These are phyloP conservation scores for Drosophila mayaguana DNA, from an alignment of 2,888 invertebrate genomes.

Conservation along the genomic window DNA sequence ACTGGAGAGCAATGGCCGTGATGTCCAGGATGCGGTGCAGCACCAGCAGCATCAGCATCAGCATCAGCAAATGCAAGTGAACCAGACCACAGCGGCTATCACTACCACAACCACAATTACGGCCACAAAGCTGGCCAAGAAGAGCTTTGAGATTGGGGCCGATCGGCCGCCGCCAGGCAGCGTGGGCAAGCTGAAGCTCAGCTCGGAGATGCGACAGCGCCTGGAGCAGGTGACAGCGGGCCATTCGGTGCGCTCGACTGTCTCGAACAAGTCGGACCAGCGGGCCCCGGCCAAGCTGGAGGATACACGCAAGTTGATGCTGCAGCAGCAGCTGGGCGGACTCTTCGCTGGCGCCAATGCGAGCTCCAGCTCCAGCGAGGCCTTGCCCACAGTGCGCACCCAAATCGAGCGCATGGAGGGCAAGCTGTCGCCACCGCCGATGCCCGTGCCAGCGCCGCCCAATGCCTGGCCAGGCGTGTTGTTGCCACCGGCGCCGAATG, in stretches of 20 bases:
- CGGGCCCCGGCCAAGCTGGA: constrained; percentile 92
- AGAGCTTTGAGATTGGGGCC: constrained; percentile 93
- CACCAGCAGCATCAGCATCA: constrained; percentile 10
- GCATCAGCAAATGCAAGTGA: constrained; percentile 13
- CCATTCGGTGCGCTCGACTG: constrained; percentile 92
- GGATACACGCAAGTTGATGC: constrained; percentile 92
- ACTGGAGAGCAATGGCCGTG: constrained; percentile 59
- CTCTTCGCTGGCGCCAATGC: constrained; percentile 72
- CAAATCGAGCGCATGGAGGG: constrained; percentile 88
- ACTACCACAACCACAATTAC: constrained; percentile 31
- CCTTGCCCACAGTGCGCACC: constrained; percentile 84
- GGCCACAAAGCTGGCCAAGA: constrained; percentile 77
- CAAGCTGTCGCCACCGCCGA: constrained; percentile 86
- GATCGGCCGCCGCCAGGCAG: constrained; percentile 93
- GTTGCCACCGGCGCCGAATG: constrained; percentile 87
- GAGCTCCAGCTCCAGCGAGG: constrained; percentile 23
- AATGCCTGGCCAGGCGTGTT: constrained; percentile 88
- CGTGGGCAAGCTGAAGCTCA: constrained; percentile 95
- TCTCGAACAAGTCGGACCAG: constrained; percentile 90
- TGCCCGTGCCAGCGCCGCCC: constrained; percentile 65
- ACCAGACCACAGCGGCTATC: constrained; percentile 36
- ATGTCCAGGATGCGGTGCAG: constrained; percentile 3
- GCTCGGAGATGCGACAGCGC: constrained; percentile 96
- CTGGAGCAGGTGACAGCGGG: constrained; percentile 95
- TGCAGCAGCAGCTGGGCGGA: constrained; percentile 93